Conservation (phyloP, 2,888 invertebrate species). For the Leptopilina drosophilae region DNA sequence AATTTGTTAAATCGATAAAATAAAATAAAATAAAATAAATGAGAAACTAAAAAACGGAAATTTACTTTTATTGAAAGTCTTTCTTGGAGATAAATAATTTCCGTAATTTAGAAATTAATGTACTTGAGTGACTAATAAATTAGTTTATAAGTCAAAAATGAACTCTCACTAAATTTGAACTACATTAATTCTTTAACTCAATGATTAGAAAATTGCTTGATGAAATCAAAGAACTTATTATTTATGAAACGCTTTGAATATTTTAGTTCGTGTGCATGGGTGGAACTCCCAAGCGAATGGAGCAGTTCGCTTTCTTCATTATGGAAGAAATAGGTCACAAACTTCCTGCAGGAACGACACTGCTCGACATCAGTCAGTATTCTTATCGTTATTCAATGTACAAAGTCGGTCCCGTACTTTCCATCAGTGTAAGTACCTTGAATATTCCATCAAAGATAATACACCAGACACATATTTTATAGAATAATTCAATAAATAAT, state of each 20-base stretch:
- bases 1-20: too few relatives aligned
- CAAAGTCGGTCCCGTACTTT: conserved; percentile 94
- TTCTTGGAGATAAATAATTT: too few relatives aligned
- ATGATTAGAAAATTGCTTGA: too few relatives aligned
- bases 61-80: too few relatives aligned
- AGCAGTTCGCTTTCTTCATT: conserved; percentile 93
- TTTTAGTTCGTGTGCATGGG: conserved; percentile 97
- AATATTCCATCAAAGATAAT: conserved; percentile 13
- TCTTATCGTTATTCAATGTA: conserved; percentile 97
- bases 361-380: conserved; percentile 93
- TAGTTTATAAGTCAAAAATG: too few relatives aligned
- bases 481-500: conserved; percentile 5
- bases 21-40: too few relatives aligned
- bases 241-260: background rate
- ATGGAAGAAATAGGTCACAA: conserved; percentile 94
- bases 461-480: too few relatives aligned
- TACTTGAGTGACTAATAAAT: too few relatives aligned
- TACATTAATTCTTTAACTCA: too few relatives aligned
- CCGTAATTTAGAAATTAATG: too few relatives aligned
- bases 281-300: conserved; percentile 96
- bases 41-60: too few relatives aligned
- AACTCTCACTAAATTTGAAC: too few relatives aligned
- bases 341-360: conserved; percentile 90
- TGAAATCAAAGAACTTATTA: background rate
- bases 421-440: conserved; percentile 84